Evolutionary conservation across 1,140 invertebrate species (phyloP).

Genomic region (Drosophila trapezifrons): DNA sequence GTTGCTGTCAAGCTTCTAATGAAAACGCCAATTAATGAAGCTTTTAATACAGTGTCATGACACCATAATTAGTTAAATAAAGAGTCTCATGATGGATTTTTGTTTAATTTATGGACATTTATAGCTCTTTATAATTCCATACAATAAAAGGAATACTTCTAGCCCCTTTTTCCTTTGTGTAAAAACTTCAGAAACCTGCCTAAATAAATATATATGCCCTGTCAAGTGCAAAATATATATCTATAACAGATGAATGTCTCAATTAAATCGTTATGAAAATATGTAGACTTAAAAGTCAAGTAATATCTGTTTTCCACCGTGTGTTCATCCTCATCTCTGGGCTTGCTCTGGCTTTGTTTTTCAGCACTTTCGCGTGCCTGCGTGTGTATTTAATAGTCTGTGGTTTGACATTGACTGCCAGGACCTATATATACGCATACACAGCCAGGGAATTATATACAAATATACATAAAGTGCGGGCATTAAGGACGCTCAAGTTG

Average conservation of each 20-base stretch:
- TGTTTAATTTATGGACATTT: no score
- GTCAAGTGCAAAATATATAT: no score
- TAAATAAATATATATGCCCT: no score
- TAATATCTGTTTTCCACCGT: neutral
- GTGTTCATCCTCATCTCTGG: slow-evolving; percentile 25
- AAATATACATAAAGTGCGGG: slow-evolving; percentile 53
- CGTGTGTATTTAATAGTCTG: slow-evolving; percentile 82
- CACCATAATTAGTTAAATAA: no score
- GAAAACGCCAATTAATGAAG: no score
- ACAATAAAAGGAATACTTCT: neutral
- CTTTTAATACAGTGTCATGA: no score
- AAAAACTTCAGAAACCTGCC: fast-evolving
- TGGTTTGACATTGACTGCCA: slow-evolving; percentile 78
- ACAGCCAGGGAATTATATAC: slow-evolving; percentile 34
- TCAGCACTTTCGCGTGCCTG: slow-evolving; percentile 79
- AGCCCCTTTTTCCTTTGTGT: neutral
- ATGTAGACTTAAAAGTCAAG: neutral
- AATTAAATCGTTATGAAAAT: neutral
- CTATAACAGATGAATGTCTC: neutral
- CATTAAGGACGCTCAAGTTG: slow-evolving; percentile 66
- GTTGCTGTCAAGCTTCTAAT: no score
- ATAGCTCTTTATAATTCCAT: no score
- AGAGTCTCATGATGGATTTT: no score
- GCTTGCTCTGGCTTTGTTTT: slow-evolving; percentile 68
- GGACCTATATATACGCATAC: slow-evolving; percentile 44